A percentile compares a stretch with the other conserved stretches of the same genome.
Conservation (phyloP, 2,113 vertebrate species). For the Esox niger region DNA sequence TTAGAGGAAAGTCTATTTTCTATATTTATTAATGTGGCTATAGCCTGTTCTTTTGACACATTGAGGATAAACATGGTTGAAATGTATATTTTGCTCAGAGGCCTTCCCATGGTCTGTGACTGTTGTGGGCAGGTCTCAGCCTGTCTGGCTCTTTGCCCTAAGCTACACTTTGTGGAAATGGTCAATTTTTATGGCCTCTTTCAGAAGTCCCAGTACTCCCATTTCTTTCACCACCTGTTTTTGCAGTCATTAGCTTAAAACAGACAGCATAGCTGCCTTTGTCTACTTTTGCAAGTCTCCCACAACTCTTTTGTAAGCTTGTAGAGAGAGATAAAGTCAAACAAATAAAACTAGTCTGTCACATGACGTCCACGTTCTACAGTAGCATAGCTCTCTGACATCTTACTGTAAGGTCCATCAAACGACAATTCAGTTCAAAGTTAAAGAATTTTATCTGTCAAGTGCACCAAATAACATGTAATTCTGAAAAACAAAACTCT, state of each 20-base stretch:
- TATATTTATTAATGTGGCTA: neutral
- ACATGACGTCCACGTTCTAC: too few relatives aligned
- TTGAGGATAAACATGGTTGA: constrained; percentile 2
- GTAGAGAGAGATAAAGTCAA: neutral
- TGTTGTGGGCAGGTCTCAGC: constrained; percentile 14
- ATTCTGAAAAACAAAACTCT: too few relatives aligned
- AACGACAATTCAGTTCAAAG: neutral
- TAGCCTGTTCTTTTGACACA: neutral
- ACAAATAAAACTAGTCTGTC: neutral
- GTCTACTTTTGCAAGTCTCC: neutral
- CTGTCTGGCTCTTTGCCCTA: constrained; percentile 8
- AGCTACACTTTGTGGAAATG: constrained; percentile 28
- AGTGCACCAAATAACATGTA: too few relatives aligned
- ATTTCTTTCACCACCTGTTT: constrained; percentile 9
- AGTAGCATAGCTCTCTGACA: too few relatives aligned
- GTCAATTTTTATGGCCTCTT: constrained; percentile 24
- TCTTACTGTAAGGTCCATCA: neutral
- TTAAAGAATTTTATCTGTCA: too few relatives aligned
- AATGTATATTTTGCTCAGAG: neutral
- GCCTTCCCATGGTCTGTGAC: constrained; percentile 5
- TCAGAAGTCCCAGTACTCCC: constrained; percentile 5
- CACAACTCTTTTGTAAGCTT: neutral
- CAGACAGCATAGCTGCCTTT: neutral
- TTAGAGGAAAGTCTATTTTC: too few relatives aligned
- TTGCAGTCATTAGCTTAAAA: constrained; percentile 1